Evolutionary conservation across 1,140 invertebrate species (phyloP).

Genomic region (Chrysoperla carnea): DNA sequence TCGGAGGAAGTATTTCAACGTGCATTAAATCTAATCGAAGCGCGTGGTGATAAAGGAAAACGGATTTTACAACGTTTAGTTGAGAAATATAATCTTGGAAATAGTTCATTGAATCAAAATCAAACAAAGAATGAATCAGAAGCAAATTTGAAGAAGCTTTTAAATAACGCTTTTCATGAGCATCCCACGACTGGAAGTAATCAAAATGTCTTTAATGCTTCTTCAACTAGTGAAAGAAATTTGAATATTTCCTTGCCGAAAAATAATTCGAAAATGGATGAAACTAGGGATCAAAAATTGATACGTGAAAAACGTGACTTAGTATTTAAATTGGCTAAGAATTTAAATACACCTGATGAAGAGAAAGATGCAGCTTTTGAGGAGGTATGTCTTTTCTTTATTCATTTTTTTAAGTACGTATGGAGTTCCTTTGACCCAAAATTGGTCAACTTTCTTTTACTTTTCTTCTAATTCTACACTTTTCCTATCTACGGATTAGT

Average conservation of each 20-base stretch:
- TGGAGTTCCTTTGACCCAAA: too few relatives aligned
- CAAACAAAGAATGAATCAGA: not conserved
- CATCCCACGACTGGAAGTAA: too few relatives aligned
- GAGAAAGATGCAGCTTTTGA: slow-evolving; percentile 37
- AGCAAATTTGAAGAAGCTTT: slow-evolving; percentile 17
- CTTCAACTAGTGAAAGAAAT: too few relatives aligned
- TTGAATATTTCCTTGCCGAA: too few relatives aligned
- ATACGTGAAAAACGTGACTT: slow-evolving; percentile 17
- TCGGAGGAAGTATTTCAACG: slow-evolving; percentile 39
- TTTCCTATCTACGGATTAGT: too few relatives aligned
- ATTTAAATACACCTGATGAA: slow-evolving; percentile 35
- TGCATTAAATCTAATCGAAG: slow-evolving; percentile 31
- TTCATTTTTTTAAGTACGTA: too few relatives aligned
- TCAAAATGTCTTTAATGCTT: too few relatives aligned
- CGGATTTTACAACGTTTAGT: slow-evolving; percentile 29
- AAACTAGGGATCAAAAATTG: not conserved
- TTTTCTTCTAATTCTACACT: too few relatives aligned
- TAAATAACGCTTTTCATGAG: not conserved
- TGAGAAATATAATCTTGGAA: slow-evolving; percentile 14
- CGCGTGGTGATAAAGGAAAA: slow-evolving; percentile 31
- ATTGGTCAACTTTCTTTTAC: too few relatives aligned
- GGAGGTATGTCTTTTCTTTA: slow-evolving; percentile 36
- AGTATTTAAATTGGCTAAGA: slow-evolving; percentile 22
- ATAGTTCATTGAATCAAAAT: too few relatives aligned
- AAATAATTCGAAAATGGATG: too few relatives aligned